These are phyloP conservation scores for Leptopilina clavipes DNA, from an alignment of 1,140 invertebrate genomes.

Conservation along the genomic window DNA sequence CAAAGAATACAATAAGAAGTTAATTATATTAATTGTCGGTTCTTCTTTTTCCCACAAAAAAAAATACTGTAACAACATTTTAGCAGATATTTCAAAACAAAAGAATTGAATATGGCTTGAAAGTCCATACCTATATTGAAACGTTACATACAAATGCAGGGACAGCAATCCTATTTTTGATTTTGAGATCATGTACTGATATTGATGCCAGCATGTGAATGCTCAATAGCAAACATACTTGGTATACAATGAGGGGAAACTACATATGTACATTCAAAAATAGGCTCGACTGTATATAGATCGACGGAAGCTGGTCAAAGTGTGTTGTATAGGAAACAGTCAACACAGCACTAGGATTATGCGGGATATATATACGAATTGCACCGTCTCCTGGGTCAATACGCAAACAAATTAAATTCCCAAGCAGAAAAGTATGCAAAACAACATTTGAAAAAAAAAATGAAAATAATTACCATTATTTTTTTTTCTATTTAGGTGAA, in stretches of 20 bases:
- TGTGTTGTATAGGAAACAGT: neutral
- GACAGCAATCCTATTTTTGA: slow-evolving; percentile 9
- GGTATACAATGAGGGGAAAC: slow-evolving; percentile 15
- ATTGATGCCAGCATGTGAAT: slow-evolving; percentile 24
- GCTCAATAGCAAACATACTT: slow-evolving; percentile 17
- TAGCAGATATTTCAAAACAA: neutral
- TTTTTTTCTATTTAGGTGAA: neutral
- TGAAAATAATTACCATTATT: no score
- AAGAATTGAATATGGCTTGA: neutral
- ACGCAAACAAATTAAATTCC: slow-evolving; percentile 4
- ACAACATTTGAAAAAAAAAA: neutral
- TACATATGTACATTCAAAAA: slow-evolving; percentile 26
- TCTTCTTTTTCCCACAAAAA: no score
- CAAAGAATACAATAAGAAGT: no score
- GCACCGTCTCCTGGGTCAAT: neutral
- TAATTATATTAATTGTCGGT: no score
- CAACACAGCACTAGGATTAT: slow-evolving; percentile 20
- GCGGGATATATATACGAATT: slow-evolving; percentile 8
- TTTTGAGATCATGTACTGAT: slow-evolving; percentile 19
- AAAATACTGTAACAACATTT: neutral
- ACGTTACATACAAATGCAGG: neutral
- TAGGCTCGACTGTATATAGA: neutral
- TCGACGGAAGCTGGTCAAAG: slow-evolving; percentile 15
- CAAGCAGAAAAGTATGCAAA: neutral
- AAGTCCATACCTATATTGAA: neutral